Base-by-base conservation (phyloP, 1,140 invertebrate genomes). In the Euwallacea similis region DNA sequence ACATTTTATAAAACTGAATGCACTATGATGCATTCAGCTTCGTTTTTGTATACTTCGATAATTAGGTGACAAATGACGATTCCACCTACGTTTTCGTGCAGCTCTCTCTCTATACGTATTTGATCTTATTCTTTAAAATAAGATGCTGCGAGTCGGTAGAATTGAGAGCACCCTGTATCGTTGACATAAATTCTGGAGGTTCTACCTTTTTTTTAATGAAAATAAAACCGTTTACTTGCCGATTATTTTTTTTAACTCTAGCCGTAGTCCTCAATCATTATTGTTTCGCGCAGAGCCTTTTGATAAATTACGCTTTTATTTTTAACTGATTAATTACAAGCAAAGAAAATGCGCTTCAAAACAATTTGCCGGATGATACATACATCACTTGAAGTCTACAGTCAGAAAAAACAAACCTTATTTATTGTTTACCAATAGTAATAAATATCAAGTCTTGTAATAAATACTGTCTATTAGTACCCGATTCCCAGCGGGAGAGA, bases 391-490 rank as follows among this genome's bases (percentile, higher is more conserved):
- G 21, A 33, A 33, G 21, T 33, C 21, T 33, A 33, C 21, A 50
- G 9, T 6, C n/a, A 47, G 9, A 10, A 13, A 47, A 47, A 47
- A 47, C 9, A 47, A 47, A 47, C 6, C 9, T 9, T 47, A 21
- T 56, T 50, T 56, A 56, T 56, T 56, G 3, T 50, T 50, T 50
- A 13, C 46, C 54, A 56, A 15, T 6, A 56, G 8, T 15, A 15
- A 56, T 56, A 56, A 56, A 15, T 56, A 56, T 15, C 10, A 56
- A 56, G 11, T 56, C 16, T 21, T 21, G 16, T 16, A 21, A 56
- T 21, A 56, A 9, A 56, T 56, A 56, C 54, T 56, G 16, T 13
- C n/a, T 56, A 16, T 56, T 56, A 21, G 16, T 56, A 8, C n/a
- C 46, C 9, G 46, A 50, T 56, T 15, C 16, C 11, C 16, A 50